Conservation (phyloP, 1,140 invertebrate genomes). For the Aradophagus sp. region DNA sequence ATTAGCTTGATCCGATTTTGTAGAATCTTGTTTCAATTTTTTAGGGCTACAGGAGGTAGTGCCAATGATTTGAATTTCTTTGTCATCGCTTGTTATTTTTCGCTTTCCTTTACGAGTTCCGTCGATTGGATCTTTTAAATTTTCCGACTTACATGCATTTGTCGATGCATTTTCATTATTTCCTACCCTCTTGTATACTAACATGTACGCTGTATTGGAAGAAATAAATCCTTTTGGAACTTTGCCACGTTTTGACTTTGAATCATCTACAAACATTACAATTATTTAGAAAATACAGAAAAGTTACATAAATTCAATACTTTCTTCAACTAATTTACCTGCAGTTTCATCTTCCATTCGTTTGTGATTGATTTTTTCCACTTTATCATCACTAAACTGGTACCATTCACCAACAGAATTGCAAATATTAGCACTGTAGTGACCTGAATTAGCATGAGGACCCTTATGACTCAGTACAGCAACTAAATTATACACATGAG, state of each 20-base stretch:
- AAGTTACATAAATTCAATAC: conserved; percentile 6
- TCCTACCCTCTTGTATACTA: conserved; percentile 76
- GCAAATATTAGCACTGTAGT: conserved; percentile 79
- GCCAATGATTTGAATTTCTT: conserved; percentile 6
- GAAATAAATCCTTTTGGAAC: conserved; percentile 74
- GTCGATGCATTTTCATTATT: conserved; percentile 1
- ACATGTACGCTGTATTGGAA: conserved; percentile 80
- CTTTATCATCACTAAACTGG: conserved; percentile 83
- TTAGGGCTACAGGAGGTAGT: conserved; percentile 38
- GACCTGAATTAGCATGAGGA: conserved; percentile 81
- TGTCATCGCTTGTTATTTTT: conserved; percentile 46
- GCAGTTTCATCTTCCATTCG: conserved; percentile 73
- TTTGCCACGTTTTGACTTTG: conserved; percentile 68
- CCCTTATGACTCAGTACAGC: conserved; percentile 83
- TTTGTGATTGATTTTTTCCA: conserved; percentile 76
- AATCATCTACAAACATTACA: conserved; percentile 63
- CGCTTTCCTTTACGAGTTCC: conserved; percentile 44
- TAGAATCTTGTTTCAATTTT: conserved; percentile 45
- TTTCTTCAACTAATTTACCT: conserved; percentile 38
- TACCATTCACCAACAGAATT: conserved; percentile 78
- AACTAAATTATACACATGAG: conserved; percentile 78
- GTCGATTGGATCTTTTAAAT: conserved; percentile 32
- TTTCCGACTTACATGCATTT: conserved; percentile 31
- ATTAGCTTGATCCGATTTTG: too few species aligned
- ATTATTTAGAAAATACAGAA: too few species aligned